Percentiles rank a stretch among this genome's conserved stretches.
phyloP scores from a whole-genome alignment of 2,797 vertebrate genomes.

The Hoplostethus atlanticus region DNA sequence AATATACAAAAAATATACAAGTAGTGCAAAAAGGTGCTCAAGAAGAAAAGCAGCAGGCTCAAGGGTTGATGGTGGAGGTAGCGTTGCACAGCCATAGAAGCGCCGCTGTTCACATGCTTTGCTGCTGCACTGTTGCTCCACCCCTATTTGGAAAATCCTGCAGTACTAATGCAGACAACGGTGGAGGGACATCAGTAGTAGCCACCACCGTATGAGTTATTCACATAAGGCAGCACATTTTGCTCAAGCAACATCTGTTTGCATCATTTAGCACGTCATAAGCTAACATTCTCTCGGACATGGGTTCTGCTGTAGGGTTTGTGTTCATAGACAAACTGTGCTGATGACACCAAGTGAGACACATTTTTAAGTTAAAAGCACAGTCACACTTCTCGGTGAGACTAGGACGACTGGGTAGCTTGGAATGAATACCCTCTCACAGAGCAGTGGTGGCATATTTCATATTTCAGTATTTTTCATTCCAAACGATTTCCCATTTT shows the following conservation, averaged over 20 bases:
- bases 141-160: slow-evolving; percentile 42
- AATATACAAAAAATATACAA: too few species aligned
- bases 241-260: background rate
- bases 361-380: background rate
- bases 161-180: slow-evolving; percentile 25
- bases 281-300: background rate
- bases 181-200: slow-evolving; percentile 28
- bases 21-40: too few species aligned
- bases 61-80: too few species aligned
- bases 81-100: background rate
- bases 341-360: slow-evolving; percentile 19
- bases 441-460: background rate
- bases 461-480: background rate
- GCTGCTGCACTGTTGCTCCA: background rate
- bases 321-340: slow-evolving; percentile 10
- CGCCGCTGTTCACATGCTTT: background rate
- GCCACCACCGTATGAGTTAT: slow-evolving; percentile 53
- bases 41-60: too few species aligned
- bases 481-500: too few species aligned
- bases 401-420: background rate
- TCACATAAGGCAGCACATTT: slow-evolving; percentile 35
- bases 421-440: background rate
- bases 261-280: slow-evolving; percentile 1
- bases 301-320: slow-evolving; percentile 19
- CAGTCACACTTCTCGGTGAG: background rate